Base-by-base conservation (phyloP, 2,888 invertebrate species). In the Aporophyla lueneburgensis region DNA sequence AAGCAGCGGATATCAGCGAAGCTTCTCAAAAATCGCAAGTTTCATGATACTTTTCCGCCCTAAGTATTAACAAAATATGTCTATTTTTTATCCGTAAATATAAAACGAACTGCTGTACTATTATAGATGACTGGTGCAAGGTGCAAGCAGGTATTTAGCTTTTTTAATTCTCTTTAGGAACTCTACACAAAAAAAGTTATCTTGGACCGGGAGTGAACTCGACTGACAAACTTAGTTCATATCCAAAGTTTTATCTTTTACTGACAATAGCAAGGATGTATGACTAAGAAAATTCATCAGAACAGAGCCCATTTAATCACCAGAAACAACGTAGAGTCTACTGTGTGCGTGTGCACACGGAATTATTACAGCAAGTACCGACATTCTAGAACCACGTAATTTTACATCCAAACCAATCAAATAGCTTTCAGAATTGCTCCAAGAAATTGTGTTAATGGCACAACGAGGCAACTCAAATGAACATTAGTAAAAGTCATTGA, bases 361-460 rank as follows among this genome's bases (percentile, higher is more conserved):
- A 67, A 33, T 67, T 51, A 33, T 67, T 67, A 16, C n/a, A 56
- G 16, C 24, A 33, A 69, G 27, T 61, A n/a, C 49, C 19, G 14
- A 61, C 63, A 72, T 68, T 58, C n/a, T 43, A n/a, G 9, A 46
- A 51, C 19, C 10, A 12, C 24, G 68, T 66, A 61, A 33, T 66
- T n/a, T 56, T 16, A 56, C 16, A 59, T 66, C 49, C 59, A 54
- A 68, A 62, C 71, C 54, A 80, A 80, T 51, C 53, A 69, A 69
- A 81, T 66, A 14, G 58, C 71, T 78, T 86, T 76, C 71, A 84
- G 80, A 87, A 87, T 87, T 61, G 40, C 76, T 76, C 70, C 19
- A 9, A 61, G 70, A 78, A 87, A 78, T 72, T 80, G 78, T 87
- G 86, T 86, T 86, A 87, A 80, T 79, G 71, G 84, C 74, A 65